Base-by-base conservation (phyloP, 2,113 vertebrate species). In the Piprites chloris region DNA sequence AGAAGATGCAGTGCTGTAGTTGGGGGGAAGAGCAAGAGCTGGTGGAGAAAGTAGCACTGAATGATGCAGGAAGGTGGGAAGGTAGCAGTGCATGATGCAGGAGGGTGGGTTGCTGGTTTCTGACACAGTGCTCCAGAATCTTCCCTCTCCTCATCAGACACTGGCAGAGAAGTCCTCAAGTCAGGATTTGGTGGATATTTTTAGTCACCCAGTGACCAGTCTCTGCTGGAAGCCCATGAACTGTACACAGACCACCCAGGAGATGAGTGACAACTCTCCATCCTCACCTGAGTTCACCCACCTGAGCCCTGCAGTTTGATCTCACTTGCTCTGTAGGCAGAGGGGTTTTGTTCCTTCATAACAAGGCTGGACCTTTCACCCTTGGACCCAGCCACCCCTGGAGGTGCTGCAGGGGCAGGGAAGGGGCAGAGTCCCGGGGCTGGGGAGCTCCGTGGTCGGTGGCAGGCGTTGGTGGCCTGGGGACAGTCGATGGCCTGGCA, bases 1-100 rank as follows among this genome's bases (percentile, higher is more conserved):
- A n/a, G 46, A 81, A 97, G 93, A 88, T 95, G 93, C 97, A 96
- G 68, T 77, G 92, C 35, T 33, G 35, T 80, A 83, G 90, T 65
- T 8, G 12, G 76, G 95, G 72, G 37, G 23, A 62, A 78, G 50
- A 73, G 67, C 44, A 32, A 76, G 89, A 81, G 61, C 55, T 90
- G 58, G 22, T 78, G 55, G 61, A 35, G 56, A 47, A 92, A 26
- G 27, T 16, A 18, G 33, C 0, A 2, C 28, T 49, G 81, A 24
- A 16, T 71, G 66, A 35, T 21, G 47, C 15, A 19, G 9, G 14
- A 21, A 28, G 62, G 27, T 72, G 62, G 19, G 50, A 59, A 35
- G 8, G 21, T n/a, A 15, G 56, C 21, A 6, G 56, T 50, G 77
- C 47, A 18, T 76, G 69, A 19, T 53, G 58, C 30, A 23, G 1